phyloP scores from a whole-genome alignment of 2,113 vertebrate species.

The Nannobrachium achirus region DNA sequence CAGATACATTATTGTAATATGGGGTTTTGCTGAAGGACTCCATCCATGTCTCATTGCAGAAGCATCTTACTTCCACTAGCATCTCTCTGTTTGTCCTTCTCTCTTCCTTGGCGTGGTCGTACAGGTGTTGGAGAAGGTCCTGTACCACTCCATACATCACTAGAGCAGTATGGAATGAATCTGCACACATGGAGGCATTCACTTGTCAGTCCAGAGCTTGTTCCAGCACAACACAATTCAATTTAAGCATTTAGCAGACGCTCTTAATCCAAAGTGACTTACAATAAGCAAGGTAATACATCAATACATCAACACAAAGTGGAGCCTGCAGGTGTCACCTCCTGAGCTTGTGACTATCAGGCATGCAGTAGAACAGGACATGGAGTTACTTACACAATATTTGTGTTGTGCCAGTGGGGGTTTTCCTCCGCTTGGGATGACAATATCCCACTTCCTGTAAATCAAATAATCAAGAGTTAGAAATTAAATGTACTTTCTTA shows the following conservation, averaged over 20 bases:
- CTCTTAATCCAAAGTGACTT: no score
- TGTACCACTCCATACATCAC: conserved; percentile 87
- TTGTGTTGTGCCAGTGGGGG: conserved; percentile 85
- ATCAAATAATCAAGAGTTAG: conserved; percentile 27
- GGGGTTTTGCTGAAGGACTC: background rate
- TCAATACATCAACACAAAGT: no score
- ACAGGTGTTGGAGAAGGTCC: conserved; percentile 66
- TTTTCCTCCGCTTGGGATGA: conserved; percentile 81
- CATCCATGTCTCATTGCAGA: background rate
- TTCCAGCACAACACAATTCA: background rate
- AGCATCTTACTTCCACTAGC: conserved; percentile 42
- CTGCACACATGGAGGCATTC: conserved; percentile 57
- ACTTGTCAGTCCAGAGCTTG: background rate
- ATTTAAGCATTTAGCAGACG: no score
- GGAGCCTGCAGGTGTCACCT: conserved; percentile 3
- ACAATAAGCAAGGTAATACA: no score
- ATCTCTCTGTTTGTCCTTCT: conserved; percentile 62
- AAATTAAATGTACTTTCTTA: conserved; percentile 7
- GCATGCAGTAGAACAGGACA: no score
- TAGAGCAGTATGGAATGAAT: conserved; percentile 87
- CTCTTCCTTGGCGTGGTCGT: conserved; percentile 60
- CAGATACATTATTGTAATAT: background rate
- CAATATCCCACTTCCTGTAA: conserved; percentile 82
- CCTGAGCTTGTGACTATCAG: background rate
- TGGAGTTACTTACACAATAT: conserved; percentile 80